A percentile compares a stretch with the other conserved stretches of the same genome.
phyloP scores from a whole-genome alignment of 2,113 vertebrate genomes.

The Amphiprion percula region DNA sequence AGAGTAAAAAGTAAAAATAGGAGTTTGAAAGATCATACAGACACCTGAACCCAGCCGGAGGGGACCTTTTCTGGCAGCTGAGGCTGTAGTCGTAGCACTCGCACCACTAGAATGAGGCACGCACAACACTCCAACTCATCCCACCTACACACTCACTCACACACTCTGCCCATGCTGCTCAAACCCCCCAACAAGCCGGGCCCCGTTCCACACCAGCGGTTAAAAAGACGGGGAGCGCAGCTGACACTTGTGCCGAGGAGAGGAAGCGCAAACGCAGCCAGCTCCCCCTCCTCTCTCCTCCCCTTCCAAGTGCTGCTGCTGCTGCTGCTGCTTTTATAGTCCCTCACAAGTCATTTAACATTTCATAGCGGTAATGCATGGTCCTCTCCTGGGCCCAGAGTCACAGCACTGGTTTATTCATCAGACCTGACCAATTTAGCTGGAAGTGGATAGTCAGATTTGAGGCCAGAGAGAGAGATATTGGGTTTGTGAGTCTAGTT shows the following conservation, averaged over 20 bases:
- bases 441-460: constrained; percentile 52
- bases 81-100: constrained; percentile 35
- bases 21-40: not conserved
- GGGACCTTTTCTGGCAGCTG: constrained; percentile 58
- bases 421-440: constrained; percentile 60
- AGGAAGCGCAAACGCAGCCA: constrained; percentile 64
- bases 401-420: constrained; percentile 81
- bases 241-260: constrained; percentile 77
- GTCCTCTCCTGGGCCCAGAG: constrained; percentile 59
- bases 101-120: not conserved
- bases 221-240: constrained; percentile 74
- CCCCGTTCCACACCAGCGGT: constrained; percentile 76
- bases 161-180: constrained; percentile 30
- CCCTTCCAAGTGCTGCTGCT: constrained; percentile 54
- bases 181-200: constrained; percentile 56
- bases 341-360: constrained; percentile 73
- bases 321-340: constrained; percentile 70
- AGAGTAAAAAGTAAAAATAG: constrained; percentile 15
- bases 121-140: constrained; percentile 22
- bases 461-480: constrained; percentile 13
- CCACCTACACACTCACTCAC: constrained; percentile 12
- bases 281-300: constrained; percentile 40
- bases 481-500: not conserved
- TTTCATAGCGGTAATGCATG: constrained; percentile 79
- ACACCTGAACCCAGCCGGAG: constrained; percentile 68